These are phyloP conservation scores for Drosophila hamatofila DNA, from an alignment of 2,888 invertebrate species.

Conservation along the genomic window DNA sequence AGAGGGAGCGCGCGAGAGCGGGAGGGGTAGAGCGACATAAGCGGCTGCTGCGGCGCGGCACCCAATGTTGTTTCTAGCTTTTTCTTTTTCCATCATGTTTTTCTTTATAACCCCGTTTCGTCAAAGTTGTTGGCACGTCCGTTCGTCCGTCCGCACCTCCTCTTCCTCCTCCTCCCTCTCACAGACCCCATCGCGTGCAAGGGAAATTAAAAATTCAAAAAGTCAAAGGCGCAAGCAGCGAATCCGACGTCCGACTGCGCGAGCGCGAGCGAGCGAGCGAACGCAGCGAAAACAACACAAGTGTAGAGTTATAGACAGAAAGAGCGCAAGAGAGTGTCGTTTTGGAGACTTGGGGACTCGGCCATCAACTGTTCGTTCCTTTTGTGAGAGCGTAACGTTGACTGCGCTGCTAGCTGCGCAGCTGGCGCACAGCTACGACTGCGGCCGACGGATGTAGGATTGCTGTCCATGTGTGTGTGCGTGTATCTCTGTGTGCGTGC, in stretches of 20 bases:
- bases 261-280: conserved; percentile 28
- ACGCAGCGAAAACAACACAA: conserved; percentile 23
- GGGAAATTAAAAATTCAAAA: conserved; percentile 81
- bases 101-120: conserved; percentile 80
- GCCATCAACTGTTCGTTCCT: conserved; percentile 62
- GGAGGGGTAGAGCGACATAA: conserved; percentile 28
- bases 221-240: conserved; percentile 77
- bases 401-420: conserved; percentile 49
- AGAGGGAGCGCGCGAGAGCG: conserved; percentile 4
- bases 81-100: conserved; percentile 75
- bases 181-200: conserved; percentile 64
- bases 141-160: conserved; percentile 35
- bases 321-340: conserved; percentile 30
- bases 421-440: conserved; percentile 33
- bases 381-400: conserved; percentile 59
- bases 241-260: conserved; percentile 40
- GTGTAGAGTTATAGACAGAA: conserved; percentile 45
- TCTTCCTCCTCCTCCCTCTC: conserved; percentile 18
- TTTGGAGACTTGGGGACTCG: conserved; percentile 71
- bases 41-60: conserved; percentile 60
- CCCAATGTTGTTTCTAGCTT: conserved; percentile 77
- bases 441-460: conserved; percentile 75
- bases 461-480: conserved; percentile 44
- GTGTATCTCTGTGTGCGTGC: conserved; percentile 8
- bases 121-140: conserved; percentile 68